These are phyloP conservation scores for Cardiocondyla obscurior DNA, from an alignment of 1,140 invertebrate species.

Conservation along the genomic window DNA sequence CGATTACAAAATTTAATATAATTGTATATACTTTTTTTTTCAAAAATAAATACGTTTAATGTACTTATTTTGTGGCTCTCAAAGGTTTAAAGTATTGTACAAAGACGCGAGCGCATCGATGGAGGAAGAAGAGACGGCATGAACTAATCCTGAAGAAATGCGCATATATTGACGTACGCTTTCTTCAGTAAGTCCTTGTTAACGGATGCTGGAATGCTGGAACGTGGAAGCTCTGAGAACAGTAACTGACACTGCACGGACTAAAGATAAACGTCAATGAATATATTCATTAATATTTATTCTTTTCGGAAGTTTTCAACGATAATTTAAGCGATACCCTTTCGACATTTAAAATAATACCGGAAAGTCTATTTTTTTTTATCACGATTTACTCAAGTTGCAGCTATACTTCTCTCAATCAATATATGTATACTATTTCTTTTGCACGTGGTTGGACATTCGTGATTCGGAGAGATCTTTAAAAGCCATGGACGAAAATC, in stretches of 20 bases:
- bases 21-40: not conserved
- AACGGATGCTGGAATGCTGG: constrained; percentile 38
- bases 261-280: constrained; percentile 48
- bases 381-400: not conserved
- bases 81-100: not conserved
- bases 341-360: not conserved
- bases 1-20: not conserved
- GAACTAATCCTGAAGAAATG: constrained; percentile 40
- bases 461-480: not conserved
- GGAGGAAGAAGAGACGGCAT: not conserved
- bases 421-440: not conserved
- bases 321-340: constrained; percentile 10
- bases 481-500: not conserved
- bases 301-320: constrained; percentile 20
- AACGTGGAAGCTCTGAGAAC: constrained; percentile 33
- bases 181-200: constrained; percentile 44
- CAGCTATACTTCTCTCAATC: not conserved
- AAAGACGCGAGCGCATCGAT: not conserved
- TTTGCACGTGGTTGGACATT: not conserved
- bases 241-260: not conserved
- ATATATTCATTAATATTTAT: constrained; percentile 30
- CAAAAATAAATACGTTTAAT: not conserved
- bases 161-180: not conserved
- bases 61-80: not conserved
- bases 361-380: not conserved